Base-by-base conservation (phyloP, 2,113 vertebrate genomes). In the Picathartes gymnocephalus region DNA sequence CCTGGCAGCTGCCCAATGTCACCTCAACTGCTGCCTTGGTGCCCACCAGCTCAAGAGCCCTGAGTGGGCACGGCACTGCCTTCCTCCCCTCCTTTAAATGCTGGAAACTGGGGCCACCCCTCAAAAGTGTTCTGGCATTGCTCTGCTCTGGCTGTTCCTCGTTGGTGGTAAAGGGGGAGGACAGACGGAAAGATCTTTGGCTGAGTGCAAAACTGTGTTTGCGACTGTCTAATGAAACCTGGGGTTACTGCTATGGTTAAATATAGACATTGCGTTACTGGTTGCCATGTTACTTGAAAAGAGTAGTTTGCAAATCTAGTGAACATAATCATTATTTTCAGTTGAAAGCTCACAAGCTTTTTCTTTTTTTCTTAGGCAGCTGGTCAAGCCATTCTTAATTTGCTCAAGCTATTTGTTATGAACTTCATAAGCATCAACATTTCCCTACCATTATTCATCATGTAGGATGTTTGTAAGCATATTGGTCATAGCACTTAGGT, bases 11-110 rank as follows among this genome's bases (percentile, higher is more conserved):
- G 47, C 39, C 47, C 19, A 39, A 3, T 2, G 0, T 53, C 54
- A 45, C 39, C 28, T 45, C 28, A 53, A 12, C 23, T 61, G 65
- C 13, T 37, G 18, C 28, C 24, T 45, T 3, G 3, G 16, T 47
- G 6, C 25, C 39, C 0, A 0, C 6, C 18, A 7, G n/a, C 51
- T 35, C 1, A 0, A 23, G 28, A 56, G 48, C 58, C 50, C 30
- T 8, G 22, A 37, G 25, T 15, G 62, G 53, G 14, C 22, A 15
- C 4, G 3, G 11, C 53, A n/a, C 54, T 82, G 70, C 48, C 40
- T 77, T 54, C 28, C 21, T 79, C 6, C 3, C 15, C 2, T 33
- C 31, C 11, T 86, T 28, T 27, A 33, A 54, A 7, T 12, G 25
- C 31, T 2, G 25, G 17, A 11, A 22, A 51, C 30, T 2, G 11